Conservation (phyloP, 2,113 vertebrate species). For the Clarias magur region DNA sequence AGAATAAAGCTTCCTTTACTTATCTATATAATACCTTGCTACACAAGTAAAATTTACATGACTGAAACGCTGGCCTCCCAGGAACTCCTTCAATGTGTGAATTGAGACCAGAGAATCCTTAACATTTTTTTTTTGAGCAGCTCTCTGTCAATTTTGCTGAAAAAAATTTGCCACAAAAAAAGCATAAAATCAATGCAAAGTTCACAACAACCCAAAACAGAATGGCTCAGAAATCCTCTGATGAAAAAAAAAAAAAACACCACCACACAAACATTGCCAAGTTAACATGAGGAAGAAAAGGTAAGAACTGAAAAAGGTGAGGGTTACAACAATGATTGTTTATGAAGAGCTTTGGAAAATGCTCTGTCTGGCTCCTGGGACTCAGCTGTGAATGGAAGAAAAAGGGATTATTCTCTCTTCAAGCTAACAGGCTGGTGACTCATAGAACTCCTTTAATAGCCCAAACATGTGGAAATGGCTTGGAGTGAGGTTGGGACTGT, state of each 20-base stretch:
- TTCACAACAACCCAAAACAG: background rate
- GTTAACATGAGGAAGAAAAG: conserved; percentile 24
- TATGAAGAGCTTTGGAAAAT: conserved; percentile 38
- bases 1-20: too few species aligned
- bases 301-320: conserved; percentile 36
- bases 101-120: conserved; percentile 35
- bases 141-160: background rate
- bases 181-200: background rate
- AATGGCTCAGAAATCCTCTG: conserved; percentile 37
- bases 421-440: conserved; percentile 55
- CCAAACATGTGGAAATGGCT: too few species aligned
- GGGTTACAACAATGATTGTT: conserved; percentile 39
- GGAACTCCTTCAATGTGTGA: conserved; percentile 13
- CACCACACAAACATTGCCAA: conserved; percentile 10
- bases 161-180: background rate
- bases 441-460: conserved; percentile 42
- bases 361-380: conserved; percentile 35
- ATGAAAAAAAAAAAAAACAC: background rate
- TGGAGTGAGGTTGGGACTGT: too few species aligned
- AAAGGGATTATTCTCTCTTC: conserved; percentile 60
- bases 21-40: too few species aligned
- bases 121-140: conserved; percentile 18
- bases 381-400: conserved; percentile 63
- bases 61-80: too few species aligned
- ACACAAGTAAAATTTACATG: too few species aligned